Conservation (phyloP, 2,888 invertebrate genomes). For the Drosophila meridiana region DNA sequence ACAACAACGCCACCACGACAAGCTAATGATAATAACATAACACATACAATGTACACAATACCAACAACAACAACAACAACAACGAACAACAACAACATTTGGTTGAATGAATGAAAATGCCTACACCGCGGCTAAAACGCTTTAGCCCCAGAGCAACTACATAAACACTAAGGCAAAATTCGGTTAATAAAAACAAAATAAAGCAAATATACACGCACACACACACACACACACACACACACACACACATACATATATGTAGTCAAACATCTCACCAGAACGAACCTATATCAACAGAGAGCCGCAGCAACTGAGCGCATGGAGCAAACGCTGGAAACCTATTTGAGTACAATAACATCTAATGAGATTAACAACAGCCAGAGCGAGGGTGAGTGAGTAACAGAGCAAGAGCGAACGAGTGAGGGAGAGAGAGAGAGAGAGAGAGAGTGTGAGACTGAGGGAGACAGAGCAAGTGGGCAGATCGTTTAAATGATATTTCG, state of each 20-base stretch:
- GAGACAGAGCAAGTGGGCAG: conserved; percentile 10
- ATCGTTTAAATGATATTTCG: conserved; percentile 24
- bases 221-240: background rate
- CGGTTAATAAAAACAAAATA: conserved; percentile 47
- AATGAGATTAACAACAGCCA: conserved; percentile 32
- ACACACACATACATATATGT: background rate
- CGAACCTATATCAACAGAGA: conserved; percentile 66
- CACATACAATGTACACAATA: conserved; percentile 43
- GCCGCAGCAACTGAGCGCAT: conserved; percentile 21
- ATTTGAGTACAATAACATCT: conserved; percentile 21
- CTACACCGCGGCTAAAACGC: conserved; percentile 43
- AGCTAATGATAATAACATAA: conserved; percentile 69
- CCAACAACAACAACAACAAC: conserved; percentile 25
- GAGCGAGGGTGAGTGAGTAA: conserved; percentile 4
- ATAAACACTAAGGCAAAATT: conserved; percentile 41
- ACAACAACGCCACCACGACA: conserved; percentile 38
- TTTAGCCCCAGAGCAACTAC: conserved; percentile 33
- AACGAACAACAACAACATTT: conserved; percentile 22
- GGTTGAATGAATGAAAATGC: conserved; percentile 70
- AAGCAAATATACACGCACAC: conserved; percentile 2
- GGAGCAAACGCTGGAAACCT: conserved; percentile 36
- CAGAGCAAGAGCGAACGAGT: background rate
- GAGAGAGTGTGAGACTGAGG: background rate
- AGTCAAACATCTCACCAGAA: conserved; percentile 33
- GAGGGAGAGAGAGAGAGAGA: background rate